Percentiles rank a stretch among this genome's conserved stretches.
These are phyloP conservation scores for Ichneumon xanthorius DNA, from an alignment of 2,888 invertebrate species.

Conservation along the genomic window DNA sequence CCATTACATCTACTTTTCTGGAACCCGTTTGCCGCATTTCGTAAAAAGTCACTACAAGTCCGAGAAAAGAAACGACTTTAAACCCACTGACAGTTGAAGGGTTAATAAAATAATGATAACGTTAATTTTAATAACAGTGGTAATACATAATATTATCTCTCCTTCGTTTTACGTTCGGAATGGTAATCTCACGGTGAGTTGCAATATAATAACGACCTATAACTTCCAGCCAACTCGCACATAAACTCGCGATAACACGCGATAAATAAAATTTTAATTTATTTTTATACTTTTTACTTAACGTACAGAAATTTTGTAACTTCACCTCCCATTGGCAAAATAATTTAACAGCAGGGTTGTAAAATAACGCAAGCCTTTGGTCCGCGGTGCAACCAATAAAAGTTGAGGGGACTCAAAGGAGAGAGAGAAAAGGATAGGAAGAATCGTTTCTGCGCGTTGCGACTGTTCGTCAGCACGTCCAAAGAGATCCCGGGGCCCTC, in stretches of 20 bases:
- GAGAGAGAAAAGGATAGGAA: slow-evolving; percentile 21
- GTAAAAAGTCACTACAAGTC: not conserved
- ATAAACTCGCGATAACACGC: not conserved
- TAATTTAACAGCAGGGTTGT: not conserved
- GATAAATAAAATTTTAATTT: not conserved
- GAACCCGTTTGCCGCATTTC: too few relatives aligned
- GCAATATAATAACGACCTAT: not conserved
- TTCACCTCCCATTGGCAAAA: not conserved
- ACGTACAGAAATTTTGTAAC: not conserved
- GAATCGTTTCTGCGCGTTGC: slow-evolving; percentile 49
- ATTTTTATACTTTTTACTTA: not conserved
- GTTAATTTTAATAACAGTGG: not conserved
- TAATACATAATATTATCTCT: slow-evolving; percentile 1
- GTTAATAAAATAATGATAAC: not conserved
- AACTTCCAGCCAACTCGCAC: not conserved
- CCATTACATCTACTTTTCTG: not conserved
- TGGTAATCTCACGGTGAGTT: not conserved
- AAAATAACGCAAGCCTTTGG: not conserved
- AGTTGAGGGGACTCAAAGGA: slow-evolving; percentile 10
- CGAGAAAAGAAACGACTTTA: not conserved
- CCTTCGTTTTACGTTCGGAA: not conserved
- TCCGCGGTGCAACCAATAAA: not conserved
- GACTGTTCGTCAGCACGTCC: slow-evolving; percentile 39
- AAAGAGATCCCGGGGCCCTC: slow-evolving; percentile 47
- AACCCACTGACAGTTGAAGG: not conserved